Evolutionary conservation across 2,888 invertebrate species (phyloP), one percentile per base, ranked within the genome.

Genomic region (Trissoscelio sp.): DNA sequence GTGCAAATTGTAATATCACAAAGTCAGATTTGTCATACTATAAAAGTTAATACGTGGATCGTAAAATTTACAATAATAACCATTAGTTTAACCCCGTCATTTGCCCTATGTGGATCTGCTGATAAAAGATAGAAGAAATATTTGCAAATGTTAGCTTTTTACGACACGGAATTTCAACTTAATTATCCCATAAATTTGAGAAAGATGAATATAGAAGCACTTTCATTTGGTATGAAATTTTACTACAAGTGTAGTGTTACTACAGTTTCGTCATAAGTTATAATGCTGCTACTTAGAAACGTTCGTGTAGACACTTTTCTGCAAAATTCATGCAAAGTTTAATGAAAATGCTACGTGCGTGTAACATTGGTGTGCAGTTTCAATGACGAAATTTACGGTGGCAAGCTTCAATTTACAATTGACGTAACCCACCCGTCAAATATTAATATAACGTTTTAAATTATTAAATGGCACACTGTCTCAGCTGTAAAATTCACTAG

Each of bases 221-320:
- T 58, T 48, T 66, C 64, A 74, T 74, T 74, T 24, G 37, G 48
- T 66, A 74, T 48, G 74, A 57, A 64, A 74, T 74, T 74, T 66
- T 57, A 66, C 66, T 66, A 48, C 48, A 28, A 58, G 44, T 62
- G 14, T 62, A 55, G 37, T 48, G 16, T 3, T 37, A n/a, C 22
- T 62, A 39, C 57, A 7, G 44, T 48, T 37, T 34, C 34, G 18
- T 7, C 64, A 12, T 57, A 64, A 46, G 24, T 58, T 42, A 55
- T 58, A 57, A 67, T 24, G 39, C 18, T 31, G 6, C 3, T 44
- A 42, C 51, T 46, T 48, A 46, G 37, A 48, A 57, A 22, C 66
- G 34, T 57, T 39, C 28, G 14, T 34, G 28, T 20, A 31, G 31
- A 16, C 48, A 57, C 39, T 66, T 67, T 75, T 48, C 58, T 18